phyloP scores from a whole-genome alignment of 2,888 invertebrate species.

The Melipona beecheii region DNA sequence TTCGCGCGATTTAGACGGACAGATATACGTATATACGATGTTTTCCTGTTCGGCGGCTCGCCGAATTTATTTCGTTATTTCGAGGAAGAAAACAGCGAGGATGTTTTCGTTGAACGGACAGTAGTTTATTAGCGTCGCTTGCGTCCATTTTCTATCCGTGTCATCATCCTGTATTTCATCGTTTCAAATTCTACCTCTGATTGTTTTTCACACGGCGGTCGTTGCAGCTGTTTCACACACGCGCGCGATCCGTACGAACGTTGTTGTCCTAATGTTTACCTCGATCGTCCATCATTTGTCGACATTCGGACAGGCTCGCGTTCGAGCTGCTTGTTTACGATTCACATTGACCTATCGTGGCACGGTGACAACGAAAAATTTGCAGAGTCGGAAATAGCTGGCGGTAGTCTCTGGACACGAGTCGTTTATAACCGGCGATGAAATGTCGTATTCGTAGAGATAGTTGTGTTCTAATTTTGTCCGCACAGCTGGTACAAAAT shows the following conservation, averaged over 20 bases:
- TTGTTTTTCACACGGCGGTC: not conserved
- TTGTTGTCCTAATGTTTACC: constrained; percentile 11
- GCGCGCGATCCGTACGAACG: not conserved
- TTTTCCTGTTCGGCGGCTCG: not conserved
- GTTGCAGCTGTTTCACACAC: not conserved
- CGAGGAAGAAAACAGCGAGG: constrained; percentile 28
- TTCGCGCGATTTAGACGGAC: constrained; percentile 20
- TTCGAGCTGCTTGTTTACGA: not conserved
- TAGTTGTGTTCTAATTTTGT: constrained; percentile 14
- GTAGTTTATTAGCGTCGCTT: constrained; percentile 24
- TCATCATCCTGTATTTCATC: constrained; percentile 12
- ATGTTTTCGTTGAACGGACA: not conserved
- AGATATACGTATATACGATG: constrained; percentile 20
- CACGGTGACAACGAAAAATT: not conserved
- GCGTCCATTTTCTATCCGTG: constrained; percentile 9
- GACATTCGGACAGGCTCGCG: not conserved
- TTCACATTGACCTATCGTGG: not conserved
- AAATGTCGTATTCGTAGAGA: constrained; percentile 14
- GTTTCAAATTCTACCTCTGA: constrained; percentile 12
- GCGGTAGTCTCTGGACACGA: constrained; percentile 5
- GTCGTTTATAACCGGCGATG: constrained; percentile 16
- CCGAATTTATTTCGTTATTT: constrained; percentile 36
- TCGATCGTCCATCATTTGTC: not conserved
- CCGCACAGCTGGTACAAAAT: not conserved
- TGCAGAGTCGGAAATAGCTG: constrained; percentile 9